Evolutionary conservation across 1,140 invertebrate species (phyloP).

Genomic region (Neodiprion fabricii): DNA sequence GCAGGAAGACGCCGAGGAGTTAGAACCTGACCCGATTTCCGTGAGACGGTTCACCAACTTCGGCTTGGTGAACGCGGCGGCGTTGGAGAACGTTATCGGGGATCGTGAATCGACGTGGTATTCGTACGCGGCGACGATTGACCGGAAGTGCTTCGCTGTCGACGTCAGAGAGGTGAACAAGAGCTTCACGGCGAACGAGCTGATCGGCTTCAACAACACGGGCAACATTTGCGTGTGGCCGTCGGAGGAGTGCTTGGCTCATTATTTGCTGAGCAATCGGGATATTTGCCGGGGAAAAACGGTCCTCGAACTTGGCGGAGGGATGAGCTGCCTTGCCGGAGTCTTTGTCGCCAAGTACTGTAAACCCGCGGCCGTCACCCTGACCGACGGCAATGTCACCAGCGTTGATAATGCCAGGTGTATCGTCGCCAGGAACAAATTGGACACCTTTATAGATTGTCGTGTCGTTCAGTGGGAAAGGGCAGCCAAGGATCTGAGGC

Average conservation of each 20-base stretch:
- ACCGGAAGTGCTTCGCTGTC: constrained; percentile 57
- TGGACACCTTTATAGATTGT: constrained; percentile 56
- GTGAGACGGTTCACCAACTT: constrained; percentile 66
- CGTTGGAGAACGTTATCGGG: constrained; percentile 37
- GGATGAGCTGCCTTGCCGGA: constrained; percentile 86
- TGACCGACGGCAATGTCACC: constrained; percentile 82
- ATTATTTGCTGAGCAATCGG: constrained; percentile 74
- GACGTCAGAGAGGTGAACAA: constrained; percentile 67
- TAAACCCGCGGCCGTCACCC: constrained; percentile 64
- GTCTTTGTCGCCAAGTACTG: constrained; percentile 76
- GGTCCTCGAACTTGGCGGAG: constrained; percentile 82
- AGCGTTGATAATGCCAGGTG: constrained; percentile 77
- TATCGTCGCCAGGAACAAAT: constrained; percentile 69
- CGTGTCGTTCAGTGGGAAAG: constrained; percentile 60
- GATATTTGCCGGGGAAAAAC: constrained; percentile 70
- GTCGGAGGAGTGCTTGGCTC: constrained; percentile 84
- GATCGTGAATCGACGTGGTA: constrained; percentile 52
- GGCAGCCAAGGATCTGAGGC: constrained; percentile 45
- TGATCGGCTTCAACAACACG: constrained; percentile 89
- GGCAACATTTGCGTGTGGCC: constrained; percentile 93
- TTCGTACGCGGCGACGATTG: constrained; percentile 62
- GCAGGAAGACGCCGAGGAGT: constrained; percentile 53
- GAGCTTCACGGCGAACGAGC: constrained; percentile 70
- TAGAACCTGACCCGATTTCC: constrained; percentile 56
- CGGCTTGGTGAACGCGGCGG: constrained; percentile 57